These are phyloP conservation scores for Chalcis sispes DNA, from an alignment of 2,888 invertebrate species.

Conservation along the genomic window DNA sequence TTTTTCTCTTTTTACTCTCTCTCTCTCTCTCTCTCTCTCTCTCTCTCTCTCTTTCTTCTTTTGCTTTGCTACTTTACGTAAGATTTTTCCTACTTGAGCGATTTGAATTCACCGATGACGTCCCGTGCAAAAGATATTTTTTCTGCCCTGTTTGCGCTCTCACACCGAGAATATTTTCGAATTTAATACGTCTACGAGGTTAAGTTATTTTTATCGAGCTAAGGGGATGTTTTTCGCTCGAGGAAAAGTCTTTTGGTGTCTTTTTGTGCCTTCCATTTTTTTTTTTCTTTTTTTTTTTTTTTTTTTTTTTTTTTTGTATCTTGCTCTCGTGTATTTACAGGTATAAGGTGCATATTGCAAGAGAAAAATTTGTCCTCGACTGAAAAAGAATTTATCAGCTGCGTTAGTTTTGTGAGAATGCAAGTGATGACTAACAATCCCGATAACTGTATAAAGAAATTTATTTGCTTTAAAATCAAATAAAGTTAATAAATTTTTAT, in stretches of 20 bases:
- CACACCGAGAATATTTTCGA: conserved; percentile 9
- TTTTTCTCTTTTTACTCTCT: background rate
- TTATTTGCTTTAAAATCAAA: no score
- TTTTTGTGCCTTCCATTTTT: background rate
- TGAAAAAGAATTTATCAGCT: no score
- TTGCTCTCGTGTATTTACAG: background rate
- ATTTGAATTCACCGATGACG: conserved; percentile 43
- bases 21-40: no score
- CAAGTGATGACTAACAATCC: no score
- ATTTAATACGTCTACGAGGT: conserved; percentile 22
- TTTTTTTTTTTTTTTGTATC: background rate
- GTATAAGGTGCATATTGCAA: no score
- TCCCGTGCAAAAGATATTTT: background rate
- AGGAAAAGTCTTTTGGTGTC: background rate
- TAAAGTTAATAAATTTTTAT: no score
- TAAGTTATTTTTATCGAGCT: conserved; percentile 7
- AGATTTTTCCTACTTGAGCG: no score
- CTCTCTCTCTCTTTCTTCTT: no score
- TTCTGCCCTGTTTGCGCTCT: background rate
- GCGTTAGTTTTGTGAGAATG: no score
- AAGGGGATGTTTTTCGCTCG: background rate
- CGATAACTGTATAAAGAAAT: no score
- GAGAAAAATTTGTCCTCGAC: no score
- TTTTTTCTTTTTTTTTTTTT: background rate
- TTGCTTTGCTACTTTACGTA: no score